Conservation (phyloP, 64 coral and sea anemone species). For the Porites lutea region DNA sequence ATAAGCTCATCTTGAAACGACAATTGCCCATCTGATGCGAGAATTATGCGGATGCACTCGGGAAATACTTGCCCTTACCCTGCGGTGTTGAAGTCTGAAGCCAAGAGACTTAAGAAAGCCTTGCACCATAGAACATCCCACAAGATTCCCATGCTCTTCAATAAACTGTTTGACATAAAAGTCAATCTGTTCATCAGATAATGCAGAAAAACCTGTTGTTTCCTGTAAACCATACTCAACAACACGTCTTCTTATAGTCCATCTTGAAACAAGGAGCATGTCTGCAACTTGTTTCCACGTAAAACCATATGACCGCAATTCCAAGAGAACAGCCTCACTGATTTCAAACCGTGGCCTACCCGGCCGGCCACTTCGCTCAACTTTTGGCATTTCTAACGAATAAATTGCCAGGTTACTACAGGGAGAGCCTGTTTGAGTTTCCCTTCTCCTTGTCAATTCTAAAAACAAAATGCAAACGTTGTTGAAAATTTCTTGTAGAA, state of each 20-base stretch:
- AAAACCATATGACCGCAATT: slow-evolving; percentile 55
- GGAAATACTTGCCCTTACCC: slow-evolving; percentile 58
- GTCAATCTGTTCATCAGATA: slow-evolving; percentile 55
- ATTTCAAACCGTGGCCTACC: slow-evolving; percentile 46
- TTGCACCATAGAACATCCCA: slow-evolving; percentile 66
- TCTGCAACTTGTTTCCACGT: slow-evolving; percentile 68
- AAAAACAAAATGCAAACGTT: slow-evolving; percentile 25
- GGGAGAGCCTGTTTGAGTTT: slow-evolving; percentile 22
- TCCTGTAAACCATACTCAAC: slow-evolving; percentile 54
- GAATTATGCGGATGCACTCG: slow-evolving; percentile 71
- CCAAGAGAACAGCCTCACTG: slow-evolving; percentile 36
- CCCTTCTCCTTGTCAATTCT: slow-evolving; percentile 4
- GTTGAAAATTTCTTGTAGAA: slow-evolving; percentile 15
- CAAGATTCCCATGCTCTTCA: slow-evolving; percentile 54
- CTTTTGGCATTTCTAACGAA: slow-evolving; percentile 23
- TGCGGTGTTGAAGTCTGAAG: slow-evolving; percentile 43
- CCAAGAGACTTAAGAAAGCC: slow-evolving; percentile 42
- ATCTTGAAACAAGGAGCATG: slow-evolving; percentile 70
- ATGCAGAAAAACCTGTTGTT: slow-evolving; percentile 56
- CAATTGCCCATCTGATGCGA: slow-evolving; percentile 68
- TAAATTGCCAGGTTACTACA: slow-evolving; percentile 51
- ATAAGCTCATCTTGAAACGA: slow-evolving; percentile 45
- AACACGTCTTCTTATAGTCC: slow-evolving; percentile 63
- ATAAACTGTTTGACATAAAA: slow-evolving; percentile 43
- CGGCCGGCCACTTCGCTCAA: neutral